Percentiles rank a stretch among this genome's conserved stretches.
Conservation (phyloP, 2,113 vertebrate species). For the Pachyramphus minor region DNA sequence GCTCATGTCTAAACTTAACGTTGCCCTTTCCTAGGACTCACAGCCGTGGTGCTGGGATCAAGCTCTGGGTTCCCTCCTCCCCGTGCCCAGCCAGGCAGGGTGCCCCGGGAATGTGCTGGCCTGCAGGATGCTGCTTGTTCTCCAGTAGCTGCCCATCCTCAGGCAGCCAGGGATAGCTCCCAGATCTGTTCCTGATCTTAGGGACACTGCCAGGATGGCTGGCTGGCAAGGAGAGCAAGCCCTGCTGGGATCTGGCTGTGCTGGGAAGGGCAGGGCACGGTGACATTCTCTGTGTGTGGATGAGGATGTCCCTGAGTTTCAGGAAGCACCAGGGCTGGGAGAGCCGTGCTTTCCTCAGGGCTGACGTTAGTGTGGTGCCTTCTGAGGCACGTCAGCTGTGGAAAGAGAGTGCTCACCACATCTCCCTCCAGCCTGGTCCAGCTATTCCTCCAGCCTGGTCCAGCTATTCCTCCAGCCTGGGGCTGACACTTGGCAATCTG, state of each 20-base stretch:
- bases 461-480: background rate
- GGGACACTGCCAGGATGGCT: background rate
- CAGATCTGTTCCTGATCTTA: background rate
- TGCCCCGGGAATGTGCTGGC: background rate
- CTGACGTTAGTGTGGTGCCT: background rate
- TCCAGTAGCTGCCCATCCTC: background rate
- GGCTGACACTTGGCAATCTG: slow-evolving; percentile 14
- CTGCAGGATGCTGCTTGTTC: background rate
- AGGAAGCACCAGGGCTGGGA: background rate
- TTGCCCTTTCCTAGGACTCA: background rate
- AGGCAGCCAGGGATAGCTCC: background rate
- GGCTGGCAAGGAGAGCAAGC: background rate
- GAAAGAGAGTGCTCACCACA: background rate
- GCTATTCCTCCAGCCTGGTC: background rate
- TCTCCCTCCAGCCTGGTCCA: background rate
- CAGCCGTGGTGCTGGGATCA: background rate
- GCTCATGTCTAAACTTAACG: fast-evolving
- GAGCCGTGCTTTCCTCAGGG: background rate
- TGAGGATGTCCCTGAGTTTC: background rate
- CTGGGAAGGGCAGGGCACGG: fast-evolving
- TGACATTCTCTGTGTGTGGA: background rate
- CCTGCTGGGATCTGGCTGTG: background rate
- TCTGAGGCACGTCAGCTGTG: background rate
- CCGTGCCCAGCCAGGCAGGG: background rate
- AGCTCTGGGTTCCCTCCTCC: background rate